phyloP scores from a whole-genome alignment of 2,113 vertebrate genomes.

The Alexandromys fortis region DNA sequence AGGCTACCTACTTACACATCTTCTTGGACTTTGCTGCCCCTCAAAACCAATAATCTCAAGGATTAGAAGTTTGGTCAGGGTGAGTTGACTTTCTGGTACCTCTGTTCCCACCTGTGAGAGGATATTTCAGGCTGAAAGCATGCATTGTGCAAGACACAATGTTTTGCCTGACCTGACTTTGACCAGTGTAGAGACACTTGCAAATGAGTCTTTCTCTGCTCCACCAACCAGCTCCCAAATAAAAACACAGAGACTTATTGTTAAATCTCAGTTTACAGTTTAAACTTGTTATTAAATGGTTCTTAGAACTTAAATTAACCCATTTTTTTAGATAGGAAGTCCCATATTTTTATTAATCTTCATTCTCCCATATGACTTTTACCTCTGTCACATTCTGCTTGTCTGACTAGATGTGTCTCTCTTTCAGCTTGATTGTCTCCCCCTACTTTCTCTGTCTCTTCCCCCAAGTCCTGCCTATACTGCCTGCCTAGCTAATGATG shows the following conservation, averaged over 20 bases:
- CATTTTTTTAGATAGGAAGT: no score
- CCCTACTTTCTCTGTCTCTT: not conserved
- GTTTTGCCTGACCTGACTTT: not conserved
- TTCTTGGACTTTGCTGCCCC: not conserved
- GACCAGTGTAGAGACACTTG: not conserved
- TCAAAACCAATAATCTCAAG: not conserved
- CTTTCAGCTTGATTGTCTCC: not conserved
- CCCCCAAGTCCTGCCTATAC: not conserved
- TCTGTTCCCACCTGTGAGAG: not conserved
- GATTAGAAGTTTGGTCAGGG: not conserved
- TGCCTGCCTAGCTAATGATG: not conserved
- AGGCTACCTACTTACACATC: not conserved
- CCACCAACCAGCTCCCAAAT: not conserved
- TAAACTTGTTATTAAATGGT: not conserved
- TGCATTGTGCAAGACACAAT: not conserved
- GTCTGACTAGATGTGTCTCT: not conserved
- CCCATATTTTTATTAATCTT: not conserved
- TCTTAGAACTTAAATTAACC: not conserved
- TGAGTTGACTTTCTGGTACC: accelerated
- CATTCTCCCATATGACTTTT: not conserved
- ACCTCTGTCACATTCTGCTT: not conserved
- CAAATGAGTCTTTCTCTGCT: not conserved
- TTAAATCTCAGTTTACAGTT: not conserved
- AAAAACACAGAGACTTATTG: not conserved
- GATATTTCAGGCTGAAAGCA: not conserved